phyloP scores from a whole-genome alignment of 1,140 invertebrate species.

The Bacillus rossius region DNA sequence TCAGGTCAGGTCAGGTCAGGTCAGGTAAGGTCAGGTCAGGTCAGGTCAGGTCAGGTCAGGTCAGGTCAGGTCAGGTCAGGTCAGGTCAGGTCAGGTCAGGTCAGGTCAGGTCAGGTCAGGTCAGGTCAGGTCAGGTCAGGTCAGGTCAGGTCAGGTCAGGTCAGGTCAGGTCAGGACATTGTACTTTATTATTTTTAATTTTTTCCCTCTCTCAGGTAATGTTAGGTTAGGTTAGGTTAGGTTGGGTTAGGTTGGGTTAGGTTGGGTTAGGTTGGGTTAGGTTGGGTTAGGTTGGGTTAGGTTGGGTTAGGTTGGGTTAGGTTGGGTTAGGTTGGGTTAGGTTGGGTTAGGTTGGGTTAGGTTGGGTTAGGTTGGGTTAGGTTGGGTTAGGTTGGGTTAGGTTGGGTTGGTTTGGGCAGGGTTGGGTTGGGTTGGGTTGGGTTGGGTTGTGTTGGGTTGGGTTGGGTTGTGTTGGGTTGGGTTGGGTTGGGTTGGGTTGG shows the following conservation, averaged over 20 bases:
- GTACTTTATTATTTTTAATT: no score
- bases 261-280: conserved; percentile 19
- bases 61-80: conserved; percentile 21
- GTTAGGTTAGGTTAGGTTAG: conserved; percentile 18
- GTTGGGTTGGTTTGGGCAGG: conserved; percentile 26
- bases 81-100: conserved; percentile 22
- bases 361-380: conserved; percentile 21
- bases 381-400: conserved; percentile 24
- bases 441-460: conserved; percentile 20
- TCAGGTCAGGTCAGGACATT: conserved; percentile 22
- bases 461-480: conserved; percentile 19
- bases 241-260: conserved; percentile 20
- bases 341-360: conserved; percentile 18
- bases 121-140: conserved; percentile 23
- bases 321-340: conserved; percentile 21
- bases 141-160: conserved; percentile 23
- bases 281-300: conserved; percentile 21
- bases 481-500: conserved; percentile 13
- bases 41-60: conserved; percentile 18
- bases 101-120: conserved; percentile 22
- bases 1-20: neutral
- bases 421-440: conserved; percentile 19
- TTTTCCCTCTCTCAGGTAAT: no score
- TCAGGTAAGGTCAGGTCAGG: neutral
- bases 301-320: conserved; percentile 21